Evolutionary conservation across 30 jellyfish, hydroid and myxozoan genomes (phyloP).

Genomic region (Hydractinia echinata): DNA sequence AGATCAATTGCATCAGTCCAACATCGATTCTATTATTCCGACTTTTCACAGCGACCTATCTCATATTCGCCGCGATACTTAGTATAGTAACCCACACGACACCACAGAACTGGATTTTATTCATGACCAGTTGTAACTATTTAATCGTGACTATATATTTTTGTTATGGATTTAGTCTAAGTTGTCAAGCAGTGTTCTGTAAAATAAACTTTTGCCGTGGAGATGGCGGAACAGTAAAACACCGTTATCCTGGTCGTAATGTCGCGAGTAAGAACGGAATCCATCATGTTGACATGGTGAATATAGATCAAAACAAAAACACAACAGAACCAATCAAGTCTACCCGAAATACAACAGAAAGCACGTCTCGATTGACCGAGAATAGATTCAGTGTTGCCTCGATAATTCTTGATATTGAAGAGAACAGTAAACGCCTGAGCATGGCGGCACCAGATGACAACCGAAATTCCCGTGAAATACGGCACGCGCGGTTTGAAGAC

Average conservation of each 20-base stretch:
- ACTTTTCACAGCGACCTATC: conserved; percentile 14
- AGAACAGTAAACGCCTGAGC: conserved; percentile 24
- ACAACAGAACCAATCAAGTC: background rate
- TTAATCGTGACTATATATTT: conserved; percentile 4
- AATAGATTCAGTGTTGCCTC: conserved; percentile 31
- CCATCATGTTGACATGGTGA: background rate
- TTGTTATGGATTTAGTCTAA: conserved; percentile 18
- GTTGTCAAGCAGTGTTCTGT: conserved; percentile 22
- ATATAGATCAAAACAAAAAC: background rate
- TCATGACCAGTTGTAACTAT: conserved; percentile 27
- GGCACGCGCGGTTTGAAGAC: background rate
- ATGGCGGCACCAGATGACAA: background rate
- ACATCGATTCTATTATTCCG: conserved; percentile 19
- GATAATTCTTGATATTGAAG: conserved; percentile 30
- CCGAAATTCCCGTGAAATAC: background rate
- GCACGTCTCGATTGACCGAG: background rate
- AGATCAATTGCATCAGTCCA: conserved; percentile 18
- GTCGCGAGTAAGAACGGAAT: too few relatives aligned
- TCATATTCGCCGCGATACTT: background rate
- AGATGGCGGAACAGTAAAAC: background rate
- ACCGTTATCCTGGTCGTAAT: too few relatives aligned
- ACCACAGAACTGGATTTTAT: conserved; percentile 13
- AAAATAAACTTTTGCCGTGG: background rate
- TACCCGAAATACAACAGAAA: background rate
- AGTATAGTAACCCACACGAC: background rate